Conservation (phyloP, 2,113 vertebrate genomes). For the Myrmecobius fasciatus region DNA sequence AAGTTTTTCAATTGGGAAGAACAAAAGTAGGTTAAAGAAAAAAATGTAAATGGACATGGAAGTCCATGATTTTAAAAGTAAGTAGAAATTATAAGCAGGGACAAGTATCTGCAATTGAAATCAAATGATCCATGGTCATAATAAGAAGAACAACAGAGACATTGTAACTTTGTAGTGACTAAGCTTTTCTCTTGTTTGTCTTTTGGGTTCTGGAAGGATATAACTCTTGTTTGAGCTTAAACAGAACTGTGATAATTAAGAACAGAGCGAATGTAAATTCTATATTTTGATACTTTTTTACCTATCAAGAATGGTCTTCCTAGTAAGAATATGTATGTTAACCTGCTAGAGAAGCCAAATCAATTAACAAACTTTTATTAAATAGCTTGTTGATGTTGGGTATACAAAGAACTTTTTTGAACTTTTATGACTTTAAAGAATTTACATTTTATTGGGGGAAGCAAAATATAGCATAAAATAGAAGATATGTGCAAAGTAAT, state of each 20-base stretch:
- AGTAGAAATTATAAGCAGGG: not conserved
- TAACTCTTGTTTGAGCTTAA: rapidly evolving
- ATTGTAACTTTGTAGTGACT: not conserved
- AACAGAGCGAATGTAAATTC: not conserved
- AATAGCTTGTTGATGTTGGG: no score
- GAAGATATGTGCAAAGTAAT: not conserved
- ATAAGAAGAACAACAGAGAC: not conserved
- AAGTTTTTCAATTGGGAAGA: not conserved
- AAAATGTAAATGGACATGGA: not conserved
- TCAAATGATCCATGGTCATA: not conserved
- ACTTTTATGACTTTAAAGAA: not conserved
- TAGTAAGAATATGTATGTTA: not conserved
- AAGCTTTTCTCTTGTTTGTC: not conserved
- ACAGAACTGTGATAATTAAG: not conserved
- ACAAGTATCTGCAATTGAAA: not conserved
- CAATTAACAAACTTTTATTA: not conserved
- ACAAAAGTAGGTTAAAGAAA: not conserved
- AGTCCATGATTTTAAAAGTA: not conserved
- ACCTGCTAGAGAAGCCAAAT: not conserved
- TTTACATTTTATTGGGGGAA: not conserved
- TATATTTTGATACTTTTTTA: not conserved
- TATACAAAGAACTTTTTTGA: no score
- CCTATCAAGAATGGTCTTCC: not conserved
- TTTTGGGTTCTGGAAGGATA: not conserved
- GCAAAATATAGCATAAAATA: not conserved